Percentiles rank a stretch among this genome's conserved stretches.
phyloP scores from a whole-genome alignment of 2,888 invertebrate genomes.

The Baronia brevicornis region DNA sequence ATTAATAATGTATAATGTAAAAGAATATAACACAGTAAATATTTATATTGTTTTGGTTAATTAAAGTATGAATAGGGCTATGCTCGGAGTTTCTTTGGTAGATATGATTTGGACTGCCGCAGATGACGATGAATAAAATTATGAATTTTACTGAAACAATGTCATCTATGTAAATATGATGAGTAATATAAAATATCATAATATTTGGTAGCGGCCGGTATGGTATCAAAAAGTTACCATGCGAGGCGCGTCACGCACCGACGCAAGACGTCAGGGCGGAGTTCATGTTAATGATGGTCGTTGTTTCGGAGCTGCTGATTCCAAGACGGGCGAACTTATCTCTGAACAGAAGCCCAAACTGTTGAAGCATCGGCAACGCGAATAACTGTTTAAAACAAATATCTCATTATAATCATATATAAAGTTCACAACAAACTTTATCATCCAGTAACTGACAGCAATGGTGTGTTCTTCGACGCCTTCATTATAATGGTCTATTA shows the following conservation, averaged over 20 bases:
- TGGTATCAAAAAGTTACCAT: slow-evolving; percentile 66
- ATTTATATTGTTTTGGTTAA: too few relatives aligned
- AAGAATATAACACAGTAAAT: too few relatives aligned
- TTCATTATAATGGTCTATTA: too few relatives aligned
- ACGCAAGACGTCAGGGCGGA: slow-evolving; percentile 81
- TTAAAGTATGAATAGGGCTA: too few relatives aligned
- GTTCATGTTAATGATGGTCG: slow-evolving; percentile 83
- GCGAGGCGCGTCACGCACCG: slow-evolving; percentile 75
- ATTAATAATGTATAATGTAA: too few relatives aligned
- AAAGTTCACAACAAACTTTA: neutral
- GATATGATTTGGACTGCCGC: too few relatives aligned
- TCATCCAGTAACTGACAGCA: too few relatives aligned
- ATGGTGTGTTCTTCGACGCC: too few relatives aligned
- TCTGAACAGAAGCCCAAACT: slow-evolving; percentile 82
- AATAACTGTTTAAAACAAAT: slow-evolving; percentile 72
- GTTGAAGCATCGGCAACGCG: slow-evolving; percentile 80
- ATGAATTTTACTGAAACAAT: too few relatives aligned
- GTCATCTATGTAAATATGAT: slow-evolving; percentile 2
- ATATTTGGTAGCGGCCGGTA: slow-evolving; percentile 26
- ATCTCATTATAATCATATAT: neutral
- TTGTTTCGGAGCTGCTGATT: slow-evolving; percentile 79
- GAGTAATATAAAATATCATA: slow-evolving; percentile 5
- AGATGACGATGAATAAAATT: too few relatives aligned
- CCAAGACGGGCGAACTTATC: slow-evolving; percentile 77
- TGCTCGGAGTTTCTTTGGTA: too few relatives aligned